Conservation (phyloP, 2,797 vertebrate genomes). For the Chrosomus eos region DNA sequence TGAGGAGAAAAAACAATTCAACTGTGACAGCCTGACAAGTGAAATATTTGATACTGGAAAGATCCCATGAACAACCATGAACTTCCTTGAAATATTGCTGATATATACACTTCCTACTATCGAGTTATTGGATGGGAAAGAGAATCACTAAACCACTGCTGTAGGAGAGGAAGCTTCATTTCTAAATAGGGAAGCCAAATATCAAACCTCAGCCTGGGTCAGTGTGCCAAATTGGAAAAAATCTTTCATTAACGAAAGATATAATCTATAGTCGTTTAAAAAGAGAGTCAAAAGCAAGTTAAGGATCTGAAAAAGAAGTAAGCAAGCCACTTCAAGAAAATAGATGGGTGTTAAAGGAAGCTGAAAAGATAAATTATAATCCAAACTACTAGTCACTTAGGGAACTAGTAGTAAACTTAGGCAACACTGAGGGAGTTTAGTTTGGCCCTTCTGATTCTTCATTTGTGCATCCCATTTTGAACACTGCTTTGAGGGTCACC, state of each 20-base stretch:
- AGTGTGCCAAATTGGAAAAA: background rate
- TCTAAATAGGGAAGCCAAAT: constrained; percentile 1
- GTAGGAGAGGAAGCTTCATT: constrained; percentile 5
- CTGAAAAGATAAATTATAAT: background rate
- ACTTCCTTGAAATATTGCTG: constrained; percentile 2
- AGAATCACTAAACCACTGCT: constrained; percentile 6
- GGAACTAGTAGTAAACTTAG: background rate
- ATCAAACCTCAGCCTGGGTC: background rate
- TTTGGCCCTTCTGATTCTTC: constrained; percentile 22
- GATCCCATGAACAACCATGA: background rate
- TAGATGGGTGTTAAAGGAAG: background rate
- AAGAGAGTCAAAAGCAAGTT: constrained; percentile 5
- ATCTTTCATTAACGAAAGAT: background rate
- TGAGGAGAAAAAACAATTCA: background rate
- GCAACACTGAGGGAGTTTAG: background rate
- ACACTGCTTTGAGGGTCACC: constrained; percentile 53
- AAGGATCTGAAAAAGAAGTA: background rate
- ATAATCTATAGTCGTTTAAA: background rate
- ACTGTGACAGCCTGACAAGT: background rate
- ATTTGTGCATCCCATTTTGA: constrained; percentile 49
- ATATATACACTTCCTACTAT: background rate
- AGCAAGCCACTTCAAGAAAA: background rate
- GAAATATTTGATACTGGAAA: background rate
- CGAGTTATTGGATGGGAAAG: constrained; percentile 13
- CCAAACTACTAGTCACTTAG: background rate